These are phyloP conservation scores for Bergia sp. DNA, from an alignment of 92 coral and sea anemone species.

Conservation along the genomic window DNA sequence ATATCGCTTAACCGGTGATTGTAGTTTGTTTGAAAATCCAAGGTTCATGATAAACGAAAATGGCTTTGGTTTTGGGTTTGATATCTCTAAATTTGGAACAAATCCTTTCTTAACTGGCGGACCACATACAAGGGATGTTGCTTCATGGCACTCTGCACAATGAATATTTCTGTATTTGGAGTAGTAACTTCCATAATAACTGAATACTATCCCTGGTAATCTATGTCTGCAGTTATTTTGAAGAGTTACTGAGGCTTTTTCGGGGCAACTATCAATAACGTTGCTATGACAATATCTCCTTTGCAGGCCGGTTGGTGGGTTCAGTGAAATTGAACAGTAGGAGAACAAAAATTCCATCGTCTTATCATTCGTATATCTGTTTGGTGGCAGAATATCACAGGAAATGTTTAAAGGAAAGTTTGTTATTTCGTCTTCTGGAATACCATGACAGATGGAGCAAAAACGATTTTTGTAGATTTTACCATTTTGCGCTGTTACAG, in stretches of 20 bases:
- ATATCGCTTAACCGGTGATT: too few species aligned
- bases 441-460: not conserved
- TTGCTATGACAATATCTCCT: not conserved
- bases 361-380: not conserved
- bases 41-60: conserved; percentile 20
- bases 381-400: conserved; percentile 1
- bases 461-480: not conserved
- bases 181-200: not conserved
- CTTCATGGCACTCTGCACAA: not conserved
- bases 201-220: not conserved
- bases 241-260: not conserved
- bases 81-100: too few species aligned
- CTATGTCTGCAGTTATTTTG: not conserved
- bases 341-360: not conserved
- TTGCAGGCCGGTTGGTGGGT: not conserved
- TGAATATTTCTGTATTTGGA: not conserved
- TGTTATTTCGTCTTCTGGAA: not conserved
- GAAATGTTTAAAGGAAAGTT: not conserved
- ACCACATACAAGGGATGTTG: not conserved
- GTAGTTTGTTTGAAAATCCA: not conserved
- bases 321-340: not conserved
- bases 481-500: not conserved
- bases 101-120: not conserved
- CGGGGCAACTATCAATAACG: conserved; percentile 4
- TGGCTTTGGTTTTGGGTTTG: not conserved